phyloP scores from a whole-genome alignment of 2,113 vertebrate species.

The Equus quagga region DNA sequence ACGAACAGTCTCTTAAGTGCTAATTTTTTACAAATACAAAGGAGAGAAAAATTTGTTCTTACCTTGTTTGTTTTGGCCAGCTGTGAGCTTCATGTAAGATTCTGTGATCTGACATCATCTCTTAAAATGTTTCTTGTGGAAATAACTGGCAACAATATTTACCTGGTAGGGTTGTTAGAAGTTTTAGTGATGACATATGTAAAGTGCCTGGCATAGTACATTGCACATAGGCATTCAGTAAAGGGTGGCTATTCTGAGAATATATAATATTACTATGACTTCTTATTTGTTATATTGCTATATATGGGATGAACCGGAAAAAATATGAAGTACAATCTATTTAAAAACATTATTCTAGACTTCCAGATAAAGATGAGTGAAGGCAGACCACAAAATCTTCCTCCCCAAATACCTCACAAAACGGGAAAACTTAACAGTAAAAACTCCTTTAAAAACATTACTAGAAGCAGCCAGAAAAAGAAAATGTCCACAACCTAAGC shows the following conservation, averaged over 20 bases:
- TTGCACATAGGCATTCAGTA: not conserved
- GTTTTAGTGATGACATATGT: not conserved
- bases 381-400: not conserved
- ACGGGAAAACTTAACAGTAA: not conserved
- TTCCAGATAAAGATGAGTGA: constrained; percentile 30
- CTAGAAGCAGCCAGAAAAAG: not conserved
- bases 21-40: constrained; percentile 47
- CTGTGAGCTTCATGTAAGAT: constrained; percentile 34
- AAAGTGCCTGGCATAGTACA: not conserved
- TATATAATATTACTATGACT: not conserved
- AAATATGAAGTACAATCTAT: not conserved
- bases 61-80: constrained; percentile 54
- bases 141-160: constrained; percentile 20
- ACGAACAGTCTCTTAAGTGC: not conserved
- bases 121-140: constrained; percentile 37
- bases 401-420: constrained; percentile 15
- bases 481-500: not conserved
- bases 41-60: constrained; percentile 43
- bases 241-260: constrained; percentile 11
- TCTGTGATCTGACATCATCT: constrained; percentile 27
- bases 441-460: constrained; percentile 23
- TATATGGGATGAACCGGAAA: not conserved
- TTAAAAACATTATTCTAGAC: constrained; percentile 44
- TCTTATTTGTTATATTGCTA: not conserved
- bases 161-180: not conserved